Evolutionary conservation across 92 coral and sea anemone species (phyloP).

Genomic region (Micromussa lordhowensis): DNA sequence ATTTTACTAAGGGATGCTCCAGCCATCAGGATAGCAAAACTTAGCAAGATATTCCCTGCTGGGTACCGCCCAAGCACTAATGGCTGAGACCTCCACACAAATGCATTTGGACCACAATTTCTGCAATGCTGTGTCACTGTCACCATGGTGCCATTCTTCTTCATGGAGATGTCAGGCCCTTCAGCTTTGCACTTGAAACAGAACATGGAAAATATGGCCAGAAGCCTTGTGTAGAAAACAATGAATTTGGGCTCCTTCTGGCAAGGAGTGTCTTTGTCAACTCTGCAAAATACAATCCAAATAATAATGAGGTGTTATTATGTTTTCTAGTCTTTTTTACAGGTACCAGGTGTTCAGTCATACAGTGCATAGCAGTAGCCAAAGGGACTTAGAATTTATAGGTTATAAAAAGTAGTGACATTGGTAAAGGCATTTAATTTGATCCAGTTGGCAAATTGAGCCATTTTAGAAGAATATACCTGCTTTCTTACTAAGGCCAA

Average conservation of each 20-base stretch:
- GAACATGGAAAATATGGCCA: constrained; percentile 39
- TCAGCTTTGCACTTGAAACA: constrained; percentile 42
- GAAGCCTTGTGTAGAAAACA: constrained; percentile 23
- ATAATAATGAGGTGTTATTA: no score
- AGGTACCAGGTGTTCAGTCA: constrained; percentile 17
- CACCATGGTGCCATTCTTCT: constrained; percentile 66
- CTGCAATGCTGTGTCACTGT: constrained; percentile 62
- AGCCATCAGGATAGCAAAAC: constrained; percentile 68
- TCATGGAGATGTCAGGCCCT: constrained; percentile 56
- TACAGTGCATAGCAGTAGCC: not conserved
- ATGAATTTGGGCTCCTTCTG: constrained; percentile 31
- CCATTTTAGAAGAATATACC: constrained; percentile 5
- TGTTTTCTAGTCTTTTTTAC: not conserved
- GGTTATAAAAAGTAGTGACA: constrained; percentile 5
- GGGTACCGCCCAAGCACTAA: constrained; percentile 64
- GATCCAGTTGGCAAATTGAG: constrained; percentile 12
- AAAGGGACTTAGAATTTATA: constrained; percentile 3
- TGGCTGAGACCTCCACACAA: constrained; percentile 71
- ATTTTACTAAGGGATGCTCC: constrained; percentile 72
- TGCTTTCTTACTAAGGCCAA: not conserved
- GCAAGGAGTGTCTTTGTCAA: constrained; percentile 27
- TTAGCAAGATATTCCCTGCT: constrained; percentile 67
- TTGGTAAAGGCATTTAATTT: not conserved
- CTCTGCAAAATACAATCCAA: constrained; percentile 4
- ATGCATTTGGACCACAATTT: constrained; percentile 44